Base-by-base conservation (phyloP, 2,888 invertebrate species). In the Bombylius major region DNA sequence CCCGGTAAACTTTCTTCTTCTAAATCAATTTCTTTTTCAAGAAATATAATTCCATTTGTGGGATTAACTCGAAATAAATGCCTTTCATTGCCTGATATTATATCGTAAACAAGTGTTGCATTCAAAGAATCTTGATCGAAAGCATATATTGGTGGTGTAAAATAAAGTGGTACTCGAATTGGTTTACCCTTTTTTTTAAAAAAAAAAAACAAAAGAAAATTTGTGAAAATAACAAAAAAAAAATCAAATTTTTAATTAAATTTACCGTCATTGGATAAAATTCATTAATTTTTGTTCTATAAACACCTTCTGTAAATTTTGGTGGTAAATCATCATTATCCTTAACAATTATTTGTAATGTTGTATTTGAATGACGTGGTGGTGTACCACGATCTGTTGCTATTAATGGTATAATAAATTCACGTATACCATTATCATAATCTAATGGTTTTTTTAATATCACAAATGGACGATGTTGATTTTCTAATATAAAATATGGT, bases 361-460 rank as follows among this genome's bases (percentile, higher is more conserved):
- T 84, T 0, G 88, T 82, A 61, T 87, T 87, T 7, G 84, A 77
- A 63, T 82, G 85, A 59, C 81, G 80, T 5, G 86, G 82, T 0
- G 91, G 90, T 0, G 83, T 79, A 0, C 92, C 92, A 9, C 90
- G 84, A 72, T 92, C 92, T 68, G 87, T 84, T 47, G 90, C 92
- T 62, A 86, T 81, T 36, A 92, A 75, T 5, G 83, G 82, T 53
- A 92, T 76, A 53, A 78, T 72, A 66, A 89, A 92, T 65, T 86
- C 82, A 45, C 84, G 79, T 64, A 89, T 87, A 1, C 91, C 92
- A 32, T 78, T 77, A 68, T 92, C 92, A 67, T 83, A 92, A 71
- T 92, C 91, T 62, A 92, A 71, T 0, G 84, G 77, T 60, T 82
- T 83, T 60, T 80, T 82, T 39, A 92, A 75, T 51, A 89, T 79